Conservation (phyloP, 2,888 invertebrate genomes). For the Sinohyriopsis cumingii region DNA sequence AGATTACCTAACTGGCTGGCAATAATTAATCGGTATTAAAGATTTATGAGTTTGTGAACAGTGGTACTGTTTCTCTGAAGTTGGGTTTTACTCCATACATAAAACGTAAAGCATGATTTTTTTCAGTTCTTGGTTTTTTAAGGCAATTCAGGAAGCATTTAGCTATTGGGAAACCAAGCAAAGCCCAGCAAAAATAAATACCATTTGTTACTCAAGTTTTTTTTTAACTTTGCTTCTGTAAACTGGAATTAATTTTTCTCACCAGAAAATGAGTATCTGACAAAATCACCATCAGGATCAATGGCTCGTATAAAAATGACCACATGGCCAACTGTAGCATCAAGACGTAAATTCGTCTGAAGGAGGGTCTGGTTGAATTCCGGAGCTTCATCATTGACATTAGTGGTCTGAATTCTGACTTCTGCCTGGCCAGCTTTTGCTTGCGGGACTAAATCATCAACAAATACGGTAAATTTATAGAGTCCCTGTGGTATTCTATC, state of each 20-base stretch:
- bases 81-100: no score
- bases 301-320: slow-evolving; percentile 97
- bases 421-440: slow-evolving; percentile 93
- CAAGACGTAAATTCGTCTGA: slow-evolving; percentile 12
- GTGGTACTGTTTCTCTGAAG: no score
- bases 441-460: slow-evolving; percentile 92
- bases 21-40: no score
- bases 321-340: slow-evolving; percentile 79
- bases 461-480: slow-evolving; percentile 90
- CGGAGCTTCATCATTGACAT: slow-evolving; percentile 97
- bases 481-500: slow-evolving; percentile 74
- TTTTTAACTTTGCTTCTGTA: no score
- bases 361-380: slow-evolving; percentile 42
- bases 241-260: slow-evolving; percentile 11
- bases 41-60: no score
- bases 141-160: no score
- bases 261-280: slow-evolving; percentile 81
- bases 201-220: no score
- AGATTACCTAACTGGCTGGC: no score
- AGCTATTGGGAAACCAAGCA: no score
- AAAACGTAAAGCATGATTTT: no score
- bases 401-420: slow-evolving; percentile 94
- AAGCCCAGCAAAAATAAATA: no score
- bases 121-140: no score
- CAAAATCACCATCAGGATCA: slow-evolving; percentile 97